Percentiles rank a stretch among this genome's conserved stretches.
phyloP scores from a whole-genome alignment of 2,888 invertebrate genomes.

The Odontocerum albicorne region DNA sequence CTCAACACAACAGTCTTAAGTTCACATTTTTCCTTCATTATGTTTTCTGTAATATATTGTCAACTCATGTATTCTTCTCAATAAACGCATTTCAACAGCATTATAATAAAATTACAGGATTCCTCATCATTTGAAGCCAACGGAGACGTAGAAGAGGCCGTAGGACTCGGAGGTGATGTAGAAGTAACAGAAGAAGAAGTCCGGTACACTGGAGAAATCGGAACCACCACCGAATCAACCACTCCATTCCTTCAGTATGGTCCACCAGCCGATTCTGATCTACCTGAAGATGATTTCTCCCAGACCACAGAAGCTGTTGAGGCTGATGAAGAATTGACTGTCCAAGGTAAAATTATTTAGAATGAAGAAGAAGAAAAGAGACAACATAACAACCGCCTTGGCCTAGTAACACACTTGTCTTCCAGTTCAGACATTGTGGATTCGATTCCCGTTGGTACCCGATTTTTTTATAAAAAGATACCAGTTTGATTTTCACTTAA shows the following conservation, averaged over 20 bases:
- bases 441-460: no score
- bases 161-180: constrained; percentile 18
- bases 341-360: constrained; percentile 27
- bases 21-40: no score
- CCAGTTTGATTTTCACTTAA: no score
- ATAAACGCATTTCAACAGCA: no score
- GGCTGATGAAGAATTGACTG: constrained; percentile 26
- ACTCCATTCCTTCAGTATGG: constrained; percentile 51
- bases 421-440: no score
- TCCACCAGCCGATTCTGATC: constrained; percentile 51
- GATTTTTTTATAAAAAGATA: no score
- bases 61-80: no score
- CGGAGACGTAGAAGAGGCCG: constrained; percentile 11
- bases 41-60: no score
- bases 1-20: no score
- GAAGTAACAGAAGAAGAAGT: constrained; percentile 34
- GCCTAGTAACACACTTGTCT: no score
- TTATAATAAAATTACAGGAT: not conserved
- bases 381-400: no score
- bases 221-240: constrained; percentile 25
- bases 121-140: not conserved
- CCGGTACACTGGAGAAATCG: constrained; percentile 32
- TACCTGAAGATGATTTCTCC: constrained; percentile 20
- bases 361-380: no score
- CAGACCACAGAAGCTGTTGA: not conserved